A percentile compares a stretch with the other conserved stretches of the same genome.
These are phyloP conservation scores for Mus pahari DNA, from an alignment of 2,113 vertebrate genomes.

Conservation along the genomic window DNA sequence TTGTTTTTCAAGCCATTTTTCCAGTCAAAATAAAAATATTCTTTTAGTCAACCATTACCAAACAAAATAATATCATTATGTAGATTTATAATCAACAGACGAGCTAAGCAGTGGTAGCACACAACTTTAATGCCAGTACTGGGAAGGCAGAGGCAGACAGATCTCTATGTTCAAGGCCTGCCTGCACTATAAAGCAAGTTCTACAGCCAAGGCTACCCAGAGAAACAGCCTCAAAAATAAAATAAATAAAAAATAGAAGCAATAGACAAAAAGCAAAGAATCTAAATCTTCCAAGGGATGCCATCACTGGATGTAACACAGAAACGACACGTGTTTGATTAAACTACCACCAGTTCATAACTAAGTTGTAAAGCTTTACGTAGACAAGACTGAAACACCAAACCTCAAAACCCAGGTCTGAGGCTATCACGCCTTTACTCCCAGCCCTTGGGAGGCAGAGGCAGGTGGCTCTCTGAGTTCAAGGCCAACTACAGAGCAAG, in stretches of 20 bases:
- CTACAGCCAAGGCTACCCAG: neutral
- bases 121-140: neutral
- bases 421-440: neutral
- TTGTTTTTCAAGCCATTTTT: conserved; percentile 54
- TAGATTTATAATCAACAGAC: neutral
- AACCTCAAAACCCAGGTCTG: conserved; percentile 29
- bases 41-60: conserved; percentile 19
- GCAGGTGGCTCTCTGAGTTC: neutral
- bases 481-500: neutral
- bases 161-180: neutral
- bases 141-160: neutral
- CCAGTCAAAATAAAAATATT: conserved; percentile 31
- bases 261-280: neutral
- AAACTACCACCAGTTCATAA: neutral
- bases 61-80: neutral
- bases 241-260: neutral
- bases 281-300: neutral
- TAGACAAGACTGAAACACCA: conserved; percentile 20
- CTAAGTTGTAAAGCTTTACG: neutral
- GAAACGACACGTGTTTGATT: conserved; percentile 25
- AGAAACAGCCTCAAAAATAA: neutral
- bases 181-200: neutral
- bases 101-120: neutral
- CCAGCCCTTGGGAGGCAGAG: neutral
- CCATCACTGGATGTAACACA: neutral